Percentiles rank a stretch among this genome's conserved stretches.
phyloP scores from a whole-genome alignment of 2,113 vertebrate genomes.

The Leucoraja erinaceus region DNA sequence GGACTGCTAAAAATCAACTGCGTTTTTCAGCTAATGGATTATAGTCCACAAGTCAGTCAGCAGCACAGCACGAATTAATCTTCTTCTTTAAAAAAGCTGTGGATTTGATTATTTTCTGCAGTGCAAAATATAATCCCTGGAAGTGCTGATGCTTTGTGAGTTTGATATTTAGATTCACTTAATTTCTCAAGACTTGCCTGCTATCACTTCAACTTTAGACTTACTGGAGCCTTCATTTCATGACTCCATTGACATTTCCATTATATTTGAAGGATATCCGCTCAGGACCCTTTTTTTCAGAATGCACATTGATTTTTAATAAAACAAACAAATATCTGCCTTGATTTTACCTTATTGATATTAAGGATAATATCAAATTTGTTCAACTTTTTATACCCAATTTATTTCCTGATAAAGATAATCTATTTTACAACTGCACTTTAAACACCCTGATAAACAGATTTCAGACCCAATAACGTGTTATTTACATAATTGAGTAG shows the following conservation, averaged over 20 bases:
- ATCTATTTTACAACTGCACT: not conserved
- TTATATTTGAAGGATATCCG: no score
- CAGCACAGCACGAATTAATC: not conserved
- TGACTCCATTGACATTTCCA: not conserved
- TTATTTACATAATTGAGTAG: not conserved
- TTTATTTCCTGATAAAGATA: not conserved
- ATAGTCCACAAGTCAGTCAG: not conserved
- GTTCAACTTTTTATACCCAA: not conserved
- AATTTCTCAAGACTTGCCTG: not conserved
- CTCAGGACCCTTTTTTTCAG: not conserved
- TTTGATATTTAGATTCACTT: not conserved
- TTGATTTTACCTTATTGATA: not conserved
- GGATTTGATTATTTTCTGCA: not conserved
- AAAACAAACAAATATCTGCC: not conserved
- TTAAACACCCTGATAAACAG: not conserved
- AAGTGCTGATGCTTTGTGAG: not conserved
- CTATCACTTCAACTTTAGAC: not conserved
- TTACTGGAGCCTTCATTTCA: not conserved
- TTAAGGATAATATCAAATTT: not conserved
- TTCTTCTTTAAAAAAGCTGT: not conserved
- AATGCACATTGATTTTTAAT: not conserved
- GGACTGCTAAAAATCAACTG: not conserved
- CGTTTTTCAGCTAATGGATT: not conserved
- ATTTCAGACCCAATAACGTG: not conserved
- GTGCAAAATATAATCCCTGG: not conserved